Percentiles rank a stretch among this genome's conserved stretches.
Conservation (phyloP, 2,797 vertebrate genomes). For the Alfaro cultratus region DNA sequence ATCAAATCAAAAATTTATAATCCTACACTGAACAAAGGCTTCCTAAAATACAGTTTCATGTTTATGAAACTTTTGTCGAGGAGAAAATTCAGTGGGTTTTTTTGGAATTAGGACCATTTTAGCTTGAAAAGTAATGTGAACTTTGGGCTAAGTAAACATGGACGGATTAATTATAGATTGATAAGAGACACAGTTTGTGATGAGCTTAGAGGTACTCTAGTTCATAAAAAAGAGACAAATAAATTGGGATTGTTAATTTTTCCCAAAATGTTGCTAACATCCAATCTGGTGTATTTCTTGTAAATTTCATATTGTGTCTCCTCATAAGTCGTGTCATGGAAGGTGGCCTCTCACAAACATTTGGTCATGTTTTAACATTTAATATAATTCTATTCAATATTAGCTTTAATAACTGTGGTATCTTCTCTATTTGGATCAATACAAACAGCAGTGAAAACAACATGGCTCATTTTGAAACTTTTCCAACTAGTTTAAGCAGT, state of each 20-base stretch:
- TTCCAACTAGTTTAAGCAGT: background rate
- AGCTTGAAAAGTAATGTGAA: background rate
- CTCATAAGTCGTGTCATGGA: background rate
- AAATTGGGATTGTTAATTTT: background rate
- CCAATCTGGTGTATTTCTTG: background rate
- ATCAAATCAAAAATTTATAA: background rate
- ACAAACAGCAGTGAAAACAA: background rate
- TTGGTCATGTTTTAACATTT: background rate
- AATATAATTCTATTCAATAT: background rate
- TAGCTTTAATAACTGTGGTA: background rate
- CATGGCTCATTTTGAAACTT: background rate
- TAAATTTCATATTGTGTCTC: background rate
- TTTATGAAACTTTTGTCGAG: background rate
- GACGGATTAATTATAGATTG: background rate
- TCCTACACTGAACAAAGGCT: background rate
- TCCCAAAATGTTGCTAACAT: background rate
- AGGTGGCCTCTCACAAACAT: background rate
- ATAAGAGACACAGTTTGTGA: background rate
- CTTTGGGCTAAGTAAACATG: background rate
- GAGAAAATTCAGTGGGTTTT: background rate
- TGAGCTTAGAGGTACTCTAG: background rate
- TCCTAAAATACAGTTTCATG: background rate
- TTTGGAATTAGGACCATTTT: background rate
- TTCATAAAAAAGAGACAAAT: background rate
- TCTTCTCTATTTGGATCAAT: background rate